phyloP scores from a whole-genome alignment of 35 echinoderm and acorn worm genomes.

The Nesometra sesokonis region DNA sequence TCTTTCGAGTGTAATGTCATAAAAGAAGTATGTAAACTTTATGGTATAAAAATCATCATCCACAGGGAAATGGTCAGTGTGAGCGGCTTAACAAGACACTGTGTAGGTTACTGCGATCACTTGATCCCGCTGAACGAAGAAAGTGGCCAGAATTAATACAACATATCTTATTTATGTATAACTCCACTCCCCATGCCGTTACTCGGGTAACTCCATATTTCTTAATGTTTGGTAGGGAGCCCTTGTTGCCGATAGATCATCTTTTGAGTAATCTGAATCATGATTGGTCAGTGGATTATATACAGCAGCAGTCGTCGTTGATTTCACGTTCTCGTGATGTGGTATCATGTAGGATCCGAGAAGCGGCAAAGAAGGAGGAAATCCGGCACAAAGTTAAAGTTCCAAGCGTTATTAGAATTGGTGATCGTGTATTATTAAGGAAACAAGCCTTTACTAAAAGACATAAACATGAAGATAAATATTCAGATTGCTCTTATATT shows the following conservation, averaged over 20 bases:
- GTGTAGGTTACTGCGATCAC: neutral
- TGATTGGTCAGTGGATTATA: neutral
- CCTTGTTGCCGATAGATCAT: neutral
- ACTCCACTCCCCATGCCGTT: neutral
- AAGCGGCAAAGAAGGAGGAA: neutral
- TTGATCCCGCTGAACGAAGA: neutral
- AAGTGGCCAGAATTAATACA: constrained; percentile 3
- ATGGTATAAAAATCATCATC: neutral
- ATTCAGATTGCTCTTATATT: no score
- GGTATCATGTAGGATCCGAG: neutral
- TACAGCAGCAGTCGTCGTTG: neutral
- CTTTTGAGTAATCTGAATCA: neutral
- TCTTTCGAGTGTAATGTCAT: neutral
- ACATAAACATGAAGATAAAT: no score
- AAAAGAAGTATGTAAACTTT: neutral
- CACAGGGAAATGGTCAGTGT: neutral
- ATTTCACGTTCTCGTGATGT: neutral
- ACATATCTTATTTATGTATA: neutral
- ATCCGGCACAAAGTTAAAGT: no score
- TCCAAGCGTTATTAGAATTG: no score
- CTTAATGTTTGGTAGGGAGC: neutral
- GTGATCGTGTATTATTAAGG: no score
- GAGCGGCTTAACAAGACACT: constrained; percentile 1
- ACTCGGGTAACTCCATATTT: neutral
- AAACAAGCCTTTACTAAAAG: no score